Evolutionary conservation across 2,888 invertebrate genomes (phyloP), one percentile per base, ranked within the genome.

Genomic region (Taenaris catops): DNA sequence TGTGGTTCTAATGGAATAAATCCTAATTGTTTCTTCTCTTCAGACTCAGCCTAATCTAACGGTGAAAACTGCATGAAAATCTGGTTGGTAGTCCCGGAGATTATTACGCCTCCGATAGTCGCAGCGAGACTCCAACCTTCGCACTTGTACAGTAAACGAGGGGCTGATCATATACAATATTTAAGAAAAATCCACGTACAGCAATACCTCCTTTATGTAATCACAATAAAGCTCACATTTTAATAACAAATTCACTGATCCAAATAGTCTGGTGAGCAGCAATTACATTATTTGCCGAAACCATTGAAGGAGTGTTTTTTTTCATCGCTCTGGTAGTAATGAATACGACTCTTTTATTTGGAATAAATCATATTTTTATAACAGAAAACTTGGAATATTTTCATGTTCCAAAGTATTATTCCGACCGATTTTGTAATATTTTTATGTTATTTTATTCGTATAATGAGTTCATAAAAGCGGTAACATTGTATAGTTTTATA

Each of bases 51-150:
- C n/a, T n/a, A n/a, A n/a, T n/a, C n/a, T n/a, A n/a, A n/a, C n/a
- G n/a, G n/a, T n/a, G n/a, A n/a, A n/a, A n/a, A n/a, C n/a, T n/a
- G n/a, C n/a, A n/a, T n/a, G n/a, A n/a, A n/a, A 38, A 45, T 40
- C 20, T 29, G 39, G 37, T 35, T 36, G 25, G 20, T 33, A 63
- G 52, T 49, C 56, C n/a, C n/a, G n/a, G n/a, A 60, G 64, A 72
- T 75, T 75, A 76, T 79, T 78, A 61, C 58, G 56, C 58, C 64
- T 68, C 56, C 49, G 69, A 72, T 68, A 62, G 69, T 63, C 57
- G 65, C 58, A 63, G 31, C 26, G 38, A 33, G 25, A 43, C 44
- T 49, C 51, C 54, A 25, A 59, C 58, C 58, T n/a, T 53, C 46
- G 44, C 35, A 49, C 48, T 46, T 34, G 47, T 43, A 53, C 53